Conservation (phyloP, 2,797 vertebrate species). For the Coregonus suidteri region DNA sequence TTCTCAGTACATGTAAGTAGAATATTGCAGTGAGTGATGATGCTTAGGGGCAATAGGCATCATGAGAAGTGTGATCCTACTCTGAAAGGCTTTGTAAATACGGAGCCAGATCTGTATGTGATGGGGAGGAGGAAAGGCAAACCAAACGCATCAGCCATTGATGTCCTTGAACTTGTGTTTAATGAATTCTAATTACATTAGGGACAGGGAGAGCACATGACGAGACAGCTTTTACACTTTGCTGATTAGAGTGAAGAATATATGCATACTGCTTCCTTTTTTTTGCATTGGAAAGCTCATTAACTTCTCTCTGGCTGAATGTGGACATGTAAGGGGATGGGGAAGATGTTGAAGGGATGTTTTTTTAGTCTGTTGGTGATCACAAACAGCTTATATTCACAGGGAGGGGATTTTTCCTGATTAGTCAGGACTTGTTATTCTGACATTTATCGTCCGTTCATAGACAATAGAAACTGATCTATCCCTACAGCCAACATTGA, state of each 20-base stretch:
- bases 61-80: background rate
- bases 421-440: background rate
- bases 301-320: conserved; percentile 41
- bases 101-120: conserved; percentile 24
- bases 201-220: conserved; percentile 51
- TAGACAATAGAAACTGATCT: background rate
- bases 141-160: conserved; percentile 31
- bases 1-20: no score
- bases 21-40: no score
- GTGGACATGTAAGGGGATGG: conserved; percentile 22
- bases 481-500: background rate
- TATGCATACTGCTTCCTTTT: conserved; percentile 43
- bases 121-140: conserved; percentile 4
- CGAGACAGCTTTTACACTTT: conserved; percentile 61
- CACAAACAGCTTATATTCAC: conserved; percentile 31
- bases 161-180: conserved; percentile 69
- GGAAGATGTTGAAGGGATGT: conserved; percentile 39
- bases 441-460: background rate
- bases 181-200: conserved; percentile 75
- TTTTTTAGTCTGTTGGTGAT: conserved; percentile 39
- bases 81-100: background rate
- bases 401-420: background rate
- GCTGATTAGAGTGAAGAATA: conserved; percentile 68
- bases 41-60: no score
- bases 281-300: conserved; percentile 61